Evolutionary conservation across 2,888 invertebrate genomes (phyloP), one percentile per base, ranked within the genome.

Genomic region (Camponotus fellah): DNA sequence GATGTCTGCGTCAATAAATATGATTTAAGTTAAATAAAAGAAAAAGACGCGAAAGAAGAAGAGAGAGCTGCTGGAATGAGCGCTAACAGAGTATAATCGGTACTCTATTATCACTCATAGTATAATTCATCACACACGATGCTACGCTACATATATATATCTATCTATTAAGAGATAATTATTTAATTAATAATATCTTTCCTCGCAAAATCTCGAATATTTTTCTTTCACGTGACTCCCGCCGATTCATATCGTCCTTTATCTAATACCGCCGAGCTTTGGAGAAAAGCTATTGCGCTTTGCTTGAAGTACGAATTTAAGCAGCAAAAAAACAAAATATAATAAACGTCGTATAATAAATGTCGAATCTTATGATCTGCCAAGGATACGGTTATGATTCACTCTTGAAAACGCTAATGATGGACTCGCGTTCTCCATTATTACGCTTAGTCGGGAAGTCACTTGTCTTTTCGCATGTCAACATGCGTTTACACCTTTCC

Each of bases 1-100:
- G 80, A 66, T 43, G 81, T 66, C 71, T 65, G 32, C n/a, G 66
- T 88, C 85, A 81, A 90, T 90, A 91, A 90, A 90, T 90, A 91
- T 60, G 71, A 83, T 83, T 82, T 81, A 83, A 83, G 79, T 85
- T 83, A 87, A 77, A 81, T 83, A 60, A 56, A 83, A 72, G 65
- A 62, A 64, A 69, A 37, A 82, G 65, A 62, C 53, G 69, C 84
- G 85, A 46, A 32, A 79, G 21, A 82, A 26, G 80, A 76, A 26
- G 26, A 64, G 69, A 82, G 56, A 79, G n/a, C 71, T 71, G 72
- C 46, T 60, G 46, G n/a, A 62, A 64, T 34, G 75, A 84, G 60
- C 74, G 66, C 81, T 85, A 86, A 83, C 10, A 82, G 74, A 83
- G 82, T 21, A 5, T 46, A 43, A 14, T 46, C 21, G 53, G 46